Percentiles rank a stretch among this genome's conserved stretches.
Evolutionary conservation across 2,888 invertebrate species (phyloP).

Genomic region (Mongoloraphidia duomilia): DNA sequence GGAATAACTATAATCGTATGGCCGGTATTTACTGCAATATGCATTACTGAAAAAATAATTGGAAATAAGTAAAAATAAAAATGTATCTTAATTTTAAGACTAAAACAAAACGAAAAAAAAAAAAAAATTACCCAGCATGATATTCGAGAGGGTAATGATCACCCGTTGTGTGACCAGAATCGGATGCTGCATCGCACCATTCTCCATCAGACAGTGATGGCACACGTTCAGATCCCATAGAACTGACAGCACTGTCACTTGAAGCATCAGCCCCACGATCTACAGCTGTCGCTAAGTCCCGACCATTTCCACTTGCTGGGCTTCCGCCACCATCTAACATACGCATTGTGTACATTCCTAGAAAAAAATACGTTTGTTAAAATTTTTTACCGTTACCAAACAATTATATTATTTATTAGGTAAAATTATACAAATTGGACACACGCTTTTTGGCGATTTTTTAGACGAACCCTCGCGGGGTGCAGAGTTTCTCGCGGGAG

Average conservation of each 20-base stretch:
- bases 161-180: slow-evolving; percentile 52
- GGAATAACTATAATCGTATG: slow-evolving; percentile 57
- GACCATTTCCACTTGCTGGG: slow-evolving; percentile 27
- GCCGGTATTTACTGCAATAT: slow-evolving; percentile 46
- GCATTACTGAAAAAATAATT: not conserved
- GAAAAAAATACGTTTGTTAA: slow-evolving; percentile 10
- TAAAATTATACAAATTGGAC: too few relatives aligned
- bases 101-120: slow-evolving; percentile 13
- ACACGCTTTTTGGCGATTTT: too few relatives aligned
- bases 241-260: slow-evolving; percentile 83
- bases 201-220: slow-evolving; percentile 79
- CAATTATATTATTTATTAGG: too few relatives aligned
- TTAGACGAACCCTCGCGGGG: too few relatives aligned
- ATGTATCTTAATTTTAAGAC: slow-evolving; percentile 11
- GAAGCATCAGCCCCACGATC: slow-evolving; percentile 66
- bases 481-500: too few relatives aligned
- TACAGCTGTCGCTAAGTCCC: slow-evolving; percentile 20
- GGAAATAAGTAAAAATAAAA: not conserved
- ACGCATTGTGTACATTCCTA: slow-evolving; percentile 80
- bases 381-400: too few relatives aligned
- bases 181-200: slow-evolving; percentile 79
- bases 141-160: slow-evolving; percentile 61
- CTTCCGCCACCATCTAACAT: slow-evolving; percentile 52
- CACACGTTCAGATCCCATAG: slow-evolving; percentile 83
- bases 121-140: slow-evolving; percentile 35